Conservation (phyloP, 1,140 invertebrate genomes). For the Atta texana region DNA sequence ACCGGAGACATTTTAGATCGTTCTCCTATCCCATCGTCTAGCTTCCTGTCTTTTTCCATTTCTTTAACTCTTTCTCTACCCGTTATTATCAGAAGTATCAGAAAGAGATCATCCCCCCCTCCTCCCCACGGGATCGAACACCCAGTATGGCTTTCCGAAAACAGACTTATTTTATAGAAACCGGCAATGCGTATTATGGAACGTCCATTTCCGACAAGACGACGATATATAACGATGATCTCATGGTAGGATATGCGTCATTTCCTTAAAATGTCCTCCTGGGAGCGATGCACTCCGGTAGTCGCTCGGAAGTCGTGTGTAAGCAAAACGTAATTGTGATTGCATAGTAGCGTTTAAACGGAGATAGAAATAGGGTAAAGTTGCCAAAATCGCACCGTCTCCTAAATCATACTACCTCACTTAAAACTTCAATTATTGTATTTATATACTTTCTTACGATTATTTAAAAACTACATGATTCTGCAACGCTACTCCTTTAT, state of each 20-base stretch:
- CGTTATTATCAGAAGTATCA: not conserved
- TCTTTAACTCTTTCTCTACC: conserved; percentile 40
- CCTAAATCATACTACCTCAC: too few species aligned
- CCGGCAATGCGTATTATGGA: not conserved
- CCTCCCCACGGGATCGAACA: conserved; percentile 10
- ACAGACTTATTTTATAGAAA: not conserved
- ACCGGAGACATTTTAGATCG: conserved; percentile 61
- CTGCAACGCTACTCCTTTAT: too few species aligned
- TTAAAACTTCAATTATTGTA: too few species aligned
- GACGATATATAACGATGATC: not conserved
- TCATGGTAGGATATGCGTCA: not conserved
- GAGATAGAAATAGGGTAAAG: not conserved
- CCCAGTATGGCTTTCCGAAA: not conserved
- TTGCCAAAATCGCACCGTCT: too few species aligned
- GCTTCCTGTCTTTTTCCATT: not conserved
- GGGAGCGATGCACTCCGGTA: not conserved
- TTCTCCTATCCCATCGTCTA: conserved; percentile 9
- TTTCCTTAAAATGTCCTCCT: conserved; percentile 29
- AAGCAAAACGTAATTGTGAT: conserved; percentile 29
- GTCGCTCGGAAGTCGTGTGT: not conserved
- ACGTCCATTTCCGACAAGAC: conserved; percentile 15
- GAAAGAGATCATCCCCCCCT: conserved; percentile 37
- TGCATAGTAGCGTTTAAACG: conserved; percentile 10
- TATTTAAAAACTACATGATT: too few species aligned
- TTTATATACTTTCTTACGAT: too few species aligned